Percentiles rank a stretch among this genome's conserved stretches.
Conservation (phyloP, 2,888 invertebrate genomes). For the Sclerodermus sp. region DNA sequence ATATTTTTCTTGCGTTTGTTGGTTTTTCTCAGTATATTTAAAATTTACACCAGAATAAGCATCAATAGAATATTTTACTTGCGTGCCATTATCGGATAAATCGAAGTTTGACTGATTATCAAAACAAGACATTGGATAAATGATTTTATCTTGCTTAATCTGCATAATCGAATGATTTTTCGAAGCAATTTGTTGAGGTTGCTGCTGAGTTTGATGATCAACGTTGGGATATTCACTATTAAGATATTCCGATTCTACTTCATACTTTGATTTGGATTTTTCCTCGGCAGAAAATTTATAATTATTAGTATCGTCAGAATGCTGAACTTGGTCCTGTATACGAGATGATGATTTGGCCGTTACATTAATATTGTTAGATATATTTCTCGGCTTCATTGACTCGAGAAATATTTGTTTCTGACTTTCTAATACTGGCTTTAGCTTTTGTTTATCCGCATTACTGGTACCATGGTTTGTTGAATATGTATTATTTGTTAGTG, state of each 20-base stretch:
- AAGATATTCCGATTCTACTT: slow-evolving; percentile 46
- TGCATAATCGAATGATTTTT: slow-evolving; percentile 33
- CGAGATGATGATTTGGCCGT: too few relatives aligned
- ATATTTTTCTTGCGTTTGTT: slow-evolving; percentile 46
- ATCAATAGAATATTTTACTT: slow-evolving; percentile 45
- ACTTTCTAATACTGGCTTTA: too few relatives aligned
- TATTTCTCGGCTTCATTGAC: slow-evolving; percentile 40
- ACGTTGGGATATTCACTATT: slow-evolving; percentile 45
- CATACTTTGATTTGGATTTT: slow-evolving; percentile 45
- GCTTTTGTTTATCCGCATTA: too few relatives aligned
- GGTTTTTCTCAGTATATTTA: slow-evolving; percentile 45
- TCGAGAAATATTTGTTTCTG: too few relatives aligned
- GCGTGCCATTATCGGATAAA: slow-evolving; percentile 34
- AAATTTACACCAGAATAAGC: slow-evolving; percentile 44
- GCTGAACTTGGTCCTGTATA: slow-evolving; percentile 34
- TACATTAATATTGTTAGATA: slow-evolving; percentile 39
- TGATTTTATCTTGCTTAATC: slow-evolving; percentile 42
- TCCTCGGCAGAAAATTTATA: too few relatives aligned
- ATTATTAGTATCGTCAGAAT: slow-evolving; percentile 18
- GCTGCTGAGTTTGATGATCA: slow-evolving; percentile 35
- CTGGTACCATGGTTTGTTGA: too few relatives aligned
- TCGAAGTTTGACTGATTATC: slow-evolving; percentile 45
- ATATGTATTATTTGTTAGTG: slow-evolving; percentile 31
- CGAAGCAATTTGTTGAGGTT: slow-evolving; percentile 32
- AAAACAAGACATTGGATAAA: slow-evolving; percentile 45